A percentile compares a stretch with the other conserved stretches of the same genome.
Evolutionary conservation across 2,888 invertebrate species (phyloP).

Genomic region (Lymantria monacha): DNA sequence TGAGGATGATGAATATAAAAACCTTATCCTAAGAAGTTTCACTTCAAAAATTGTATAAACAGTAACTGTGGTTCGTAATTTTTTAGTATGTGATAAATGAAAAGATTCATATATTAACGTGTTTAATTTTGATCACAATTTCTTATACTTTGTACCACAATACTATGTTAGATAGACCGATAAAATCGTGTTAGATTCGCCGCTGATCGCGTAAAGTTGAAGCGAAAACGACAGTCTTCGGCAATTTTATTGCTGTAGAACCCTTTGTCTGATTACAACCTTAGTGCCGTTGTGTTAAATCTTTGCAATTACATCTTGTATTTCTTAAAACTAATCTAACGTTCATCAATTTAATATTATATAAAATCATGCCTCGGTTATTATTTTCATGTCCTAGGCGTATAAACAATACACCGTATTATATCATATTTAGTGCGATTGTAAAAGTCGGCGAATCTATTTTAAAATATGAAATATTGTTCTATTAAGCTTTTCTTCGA

Average conservation of each 20-base stretch:
- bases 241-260: slow-evolving; percentile 40
- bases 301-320: slow-evolving; percentile 26
- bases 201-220: slow-evolving; percentile 33
- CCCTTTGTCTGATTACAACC: slow-evolving; percentile 28
- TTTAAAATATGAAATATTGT: slow-evolving; percentile 11
- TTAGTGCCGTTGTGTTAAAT: slow-evolving; percentile 22
- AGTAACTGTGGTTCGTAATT: too few species aligned
- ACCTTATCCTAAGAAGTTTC: too few species aligned
- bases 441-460: slow-evolving; percentile 14
- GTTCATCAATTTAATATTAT: slow-evolving; percentile 21
- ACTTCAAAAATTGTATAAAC: too few species aligned
- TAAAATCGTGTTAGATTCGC: slow-evolving; percentile 44
- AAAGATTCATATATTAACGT: too few species aligned
- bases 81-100: too few species aligned
- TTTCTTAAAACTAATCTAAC: slow-evolving; percentile 32
- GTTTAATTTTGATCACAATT: not conserved
- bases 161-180: slow-evolving; percentile 35
- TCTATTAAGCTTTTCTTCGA: slow-evolving; percentile 4
- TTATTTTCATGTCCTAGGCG: slow-evolving; percentile 12
- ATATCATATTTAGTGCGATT: slow-evolving; percentile 23
- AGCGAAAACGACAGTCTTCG: slow-evolving; percentile 36
- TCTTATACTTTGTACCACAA: slow-evolving; percentile 14
- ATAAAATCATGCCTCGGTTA: slow-evolving; percentile 2
- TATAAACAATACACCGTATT: slow-evolving; percentile 14
- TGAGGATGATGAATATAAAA: too few species aligned